Percentiles rank a stretch among this genome's conserved stretches.
Evolutionary conservation across 2,888 invertebrate genomes (phyloP).

Genomic region (Cactoblastis cactorum): DNA sequence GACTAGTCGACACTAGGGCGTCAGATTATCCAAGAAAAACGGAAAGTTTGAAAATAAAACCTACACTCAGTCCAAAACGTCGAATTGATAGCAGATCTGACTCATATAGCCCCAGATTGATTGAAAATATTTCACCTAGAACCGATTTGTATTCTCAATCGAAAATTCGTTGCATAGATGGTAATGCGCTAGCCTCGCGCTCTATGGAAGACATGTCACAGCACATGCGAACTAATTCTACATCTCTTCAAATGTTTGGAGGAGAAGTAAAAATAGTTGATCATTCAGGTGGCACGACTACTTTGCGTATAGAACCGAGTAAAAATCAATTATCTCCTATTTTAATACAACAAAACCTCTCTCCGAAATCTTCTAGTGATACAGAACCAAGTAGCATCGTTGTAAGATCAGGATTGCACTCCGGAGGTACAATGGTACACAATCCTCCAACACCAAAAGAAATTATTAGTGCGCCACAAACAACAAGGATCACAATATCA

Average conservation of each 20-base stretch:
- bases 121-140: constrained; percentile 65
- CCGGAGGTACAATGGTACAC: constrained; percentile 89
- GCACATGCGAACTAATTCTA: constrained; percentile 76
- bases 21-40: constrained; percentile 65
- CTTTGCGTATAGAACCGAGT: constrained; percentile 83
- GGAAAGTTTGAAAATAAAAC: constrained; percentile 55
- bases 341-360: constrained; percentile 68
- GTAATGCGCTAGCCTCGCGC: constrained; percentile 66
- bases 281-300: constrained; percentile 83
- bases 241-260: constrained; percentile 84
- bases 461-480: constrained; percentile 57
- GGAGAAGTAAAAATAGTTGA: constrained; percentile 88
- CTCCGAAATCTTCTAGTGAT: constrained; percentile 61
- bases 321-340: constrained; percentile 79
- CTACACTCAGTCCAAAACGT: constrained; percentile 62
- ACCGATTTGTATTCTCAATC: constrained; percentile 64
- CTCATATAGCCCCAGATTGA: constrained; percentile 58
- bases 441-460: constrained; percentile 79
- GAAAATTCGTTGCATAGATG: constrained; percentile 74
- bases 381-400: constrained; percentile 84
- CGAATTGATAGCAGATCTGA: constrained; percentile 61
- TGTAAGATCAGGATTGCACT: constrained; percentile 89
- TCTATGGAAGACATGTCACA: constrained; percentile 80
- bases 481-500: constrained; percentile 78
- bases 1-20: constrained; percentile 83